Base-by-base conservation (phyloP, 1,140 invertebrate genomes). In the Lordiphosa mommai region DNA sequence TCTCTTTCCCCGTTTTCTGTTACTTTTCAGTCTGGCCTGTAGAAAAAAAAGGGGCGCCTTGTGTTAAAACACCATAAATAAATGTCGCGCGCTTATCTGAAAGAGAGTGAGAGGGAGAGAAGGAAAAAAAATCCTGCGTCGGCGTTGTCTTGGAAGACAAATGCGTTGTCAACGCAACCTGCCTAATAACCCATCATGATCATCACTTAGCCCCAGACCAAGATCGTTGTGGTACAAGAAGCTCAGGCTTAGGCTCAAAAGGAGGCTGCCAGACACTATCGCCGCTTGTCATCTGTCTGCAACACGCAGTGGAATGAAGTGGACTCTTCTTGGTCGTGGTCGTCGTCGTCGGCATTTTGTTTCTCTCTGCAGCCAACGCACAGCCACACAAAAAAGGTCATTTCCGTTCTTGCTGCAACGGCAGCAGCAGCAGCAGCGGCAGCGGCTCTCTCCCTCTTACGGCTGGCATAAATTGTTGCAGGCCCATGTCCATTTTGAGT, bases 141-240 rank as follows among this genome's bases (percentile, higher is more conserved):
- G 72, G 76, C 76, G 76, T 65, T 47, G 32, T 41, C 37, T 70
- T 71, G 77, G 55, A 82, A 85, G 76, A 84, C 77, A 84, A 84
- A 84, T 84, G 77, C 77, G 77, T 85, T 84, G 77, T 85, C 77
- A 84, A 84, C 79, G 77, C 79, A 84, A 82, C 77, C 77, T 77
- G 79, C 77, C 77, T 84, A 84, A 84, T 84, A 84, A 84, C 77
- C 77, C 77, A 84, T 84, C 77, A 84, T 84, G 77, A 84, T 84
- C 77, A 84, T 84, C 77, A 84, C 77, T 84, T 84, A 84, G 61
- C 61, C 53, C 64, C 46, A 43, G 17, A 5, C 41, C 41, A 44
- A 44, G 23, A 34, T 27, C 23, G 23, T 27, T 1, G 27, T 10
- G 17, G 30, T 23, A 44, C 27, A 55, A 55, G 52, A 55, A 55